Conservation (phyloP, 64 coral and sea anemone species). For the Porites lutea region DNA sequence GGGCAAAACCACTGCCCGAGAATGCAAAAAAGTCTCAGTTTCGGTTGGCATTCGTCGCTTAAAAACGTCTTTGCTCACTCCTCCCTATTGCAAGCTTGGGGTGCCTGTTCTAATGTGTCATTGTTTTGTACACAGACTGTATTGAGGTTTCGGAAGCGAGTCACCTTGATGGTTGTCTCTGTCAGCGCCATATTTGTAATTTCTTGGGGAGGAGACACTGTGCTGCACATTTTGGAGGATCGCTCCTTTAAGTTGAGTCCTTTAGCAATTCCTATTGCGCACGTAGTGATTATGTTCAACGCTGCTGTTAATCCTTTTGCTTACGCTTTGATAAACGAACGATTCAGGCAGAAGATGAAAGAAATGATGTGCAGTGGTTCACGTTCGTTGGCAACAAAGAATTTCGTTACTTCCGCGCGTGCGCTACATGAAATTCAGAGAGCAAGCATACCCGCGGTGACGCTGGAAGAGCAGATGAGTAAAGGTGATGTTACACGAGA, state of each 20-base stretch:
- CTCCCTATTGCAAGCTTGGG: too few species aligned
- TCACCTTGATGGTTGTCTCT: background rate
- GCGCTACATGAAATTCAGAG: too few species aligned
- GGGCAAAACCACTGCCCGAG: too few species aligned
- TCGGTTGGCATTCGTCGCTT: too few species aligned
- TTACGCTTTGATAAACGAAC: conserved; percentile 14
- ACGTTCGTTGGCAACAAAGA: too few species aligned
- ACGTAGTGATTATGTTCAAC: conserved; percentile 32
- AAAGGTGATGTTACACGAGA: too few species aligned
- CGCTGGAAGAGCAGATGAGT: too few species aligned
- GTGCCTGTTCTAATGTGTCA: too few species aligned
- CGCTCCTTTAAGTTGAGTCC: background rate
- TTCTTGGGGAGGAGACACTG: conserved; percentile 4
- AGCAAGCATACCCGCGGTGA: too few species aligned
- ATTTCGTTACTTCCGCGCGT: too few species aligned
- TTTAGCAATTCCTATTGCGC: background rate
- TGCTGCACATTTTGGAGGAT: background rate
- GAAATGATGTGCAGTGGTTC: background rate
- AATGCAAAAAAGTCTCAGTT: too few species aligned
- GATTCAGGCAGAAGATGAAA: background rate
- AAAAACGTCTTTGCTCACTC: too few species aligned
- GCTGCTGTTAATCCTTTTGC: conserved; percentile 39
- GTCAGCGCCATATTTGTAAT: conserved; percentile 15
- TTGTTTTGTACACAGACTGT: background rate
- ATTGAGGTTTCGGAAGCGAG: background rate